Base-by-base conservation (phyloP, 2,888 invertebrate species). In the Chymomyza caudatula region DNA sequence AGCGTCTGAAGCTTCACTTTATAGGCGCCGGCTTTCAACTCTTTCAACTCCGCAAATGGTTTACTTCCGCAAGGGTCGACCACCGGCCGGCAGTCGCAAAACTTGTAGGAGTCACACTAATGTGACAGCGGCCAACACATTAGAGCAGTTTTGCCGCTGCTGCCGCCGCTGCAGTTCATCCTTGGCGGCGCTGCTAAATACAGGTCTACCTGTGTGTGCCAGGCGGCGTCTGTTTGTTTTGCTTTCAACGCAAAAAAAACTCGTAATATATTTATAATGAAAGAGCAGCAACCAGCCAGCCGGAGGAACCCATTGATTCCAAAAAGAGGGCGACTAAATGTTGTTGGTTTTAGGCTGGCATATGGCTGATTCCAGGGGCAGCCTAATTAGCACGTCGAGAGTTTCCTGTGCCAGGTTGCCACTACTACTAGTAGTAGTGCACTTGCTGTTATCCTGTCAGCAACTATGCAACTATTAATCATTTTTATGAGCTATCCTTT, bases 51-150 rank as follows among this genome's bases (percentile, higher is more conserved):
- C 72, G 67, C 65, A 84, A 85, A 80, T 85, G 82, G 80, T 85
- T 80, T 80, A 85, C 80, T 80, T 80, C 80, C 80, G 82, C 69
- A 44, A 73, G 74, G 68, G 71, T 25, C 47, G 73, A 72, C 71
- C 67, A 71, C 71, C 67, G 53, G 64, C 15, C 71, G 67, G 67
- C 67, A n/a, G n/a, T n/a, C n/a, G 29, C 49, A 63, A 59, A 66
- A 69, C 75, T 69, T 74, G 83, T 85, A 82, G 85, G 83, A 83
- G 81, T 73, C 29, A n/a, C 54, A 54, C 74, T 78, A 84, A 83
- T 84, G 86, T 85, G 83, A 83, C 86, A 84, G 85, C 73, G 73
- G 65, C 67, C 77, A 74, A 85, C 86, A 83, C 83, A 78, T 83
- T 84, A 74, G 67, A 71, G 66, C 25, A 64, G 67, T 25, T 52